Evolutionary conservation across 2,888 invertebrate species (phyloP), one percentile per base, ranked within the genome.

Genomic region (Lathronympha strigana): DNA sequence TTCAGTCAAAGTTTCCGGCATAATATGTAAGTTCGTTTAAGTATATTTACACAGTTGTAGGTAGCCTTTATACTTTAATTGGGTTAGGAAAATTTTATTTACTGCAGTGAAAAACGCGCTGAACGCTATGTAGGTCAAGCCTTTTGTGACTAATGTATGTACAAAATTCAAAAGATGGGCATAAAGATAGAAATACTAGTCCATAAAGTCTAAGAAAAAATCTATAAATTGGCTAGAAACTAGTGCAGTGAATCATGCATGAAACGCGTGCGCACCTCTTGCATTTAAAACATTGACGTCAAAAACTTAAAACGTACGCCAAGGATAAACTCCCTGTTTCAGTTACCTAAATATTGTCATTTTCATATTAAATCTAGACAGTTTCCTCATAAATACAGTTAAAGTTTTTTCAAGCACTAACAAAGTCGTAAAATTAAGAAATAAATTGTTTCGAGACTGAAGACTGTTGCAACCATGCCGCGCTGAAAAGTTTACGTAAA

Each of bases 241-340:
- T 75, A 72, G 72, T 70, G 72, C 71, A 75, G 76, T 84, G 81
- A 82, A 75, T 84, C 80, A 83, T 70, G 73, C 63, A 73, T 69
- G 67, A 66, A 71, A 57, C 72, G 66, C 72, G 70, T 71, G 66
- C 73, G 74, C 73, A 75, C 73, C 73, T 75, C 73, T 75, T 83
- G 78, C 79, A 84, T 80, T 81, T 76, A 76, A 80, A 78, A 76
- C 78, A 80, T 75, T 84, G 84, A 82, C 84, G 84, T 85, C 82
- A 82, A 84, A 81, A 76, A 74, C 71, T 70, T 74, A 69, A 74
- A 75, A 75, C 75, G 75, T 76, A 76, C 77, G 76, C 78, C 76
- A 79, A 75, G 69, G 72, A 73, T 75, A 69, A 62, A 51, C 58
- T 51, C 43, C 50, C 51, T 47, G 55, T 36, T 58, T 25, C 19